Conservation (phyloP, 2,113 vertebrate genomes). For the Ciconia maguari region DNA sequence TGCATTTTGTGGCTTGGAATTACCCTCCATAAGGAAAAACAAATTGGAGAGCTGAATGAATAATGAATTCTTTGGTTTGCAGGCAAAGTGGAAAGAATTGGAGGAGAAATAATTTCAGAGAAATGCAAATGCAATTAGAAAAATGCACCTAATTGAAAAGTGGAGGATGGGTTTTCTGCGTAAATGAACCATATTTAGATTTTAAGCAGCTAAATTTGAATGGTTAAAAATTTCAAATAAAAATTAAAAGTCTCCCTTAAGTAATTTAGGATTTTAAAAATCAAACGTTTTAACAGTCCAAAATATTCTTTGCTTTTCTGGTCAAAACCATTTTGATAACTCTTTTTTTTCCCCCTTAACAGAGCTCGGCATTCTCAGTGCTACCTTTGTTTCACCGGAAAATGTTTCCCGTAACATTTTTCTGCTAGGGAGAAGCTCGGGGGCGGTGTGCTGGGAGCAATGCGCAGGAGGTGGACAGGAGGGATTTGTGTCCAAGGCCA, state of each 20-base stretch:
- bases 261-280: background rate
- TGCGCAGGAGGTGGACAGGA: background rate
- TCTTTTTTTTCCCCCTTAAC: background rate
- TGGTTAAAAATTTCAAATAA: background rate
- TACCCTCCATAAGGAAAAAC: conserved; percentile 8
- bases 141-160: background rate
- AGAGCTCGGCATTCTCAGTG: background rate
- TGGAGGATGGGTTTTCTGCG: background rate
- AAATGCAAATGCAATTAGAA: conserved; percentile 8
- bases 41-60: background rate
- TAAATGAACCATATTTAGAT: background rate
- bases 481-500: conserved; percentile 50
- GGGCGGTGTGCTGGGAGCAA: background rate
- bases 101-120: background rate
- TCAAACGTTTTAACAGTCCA: background rate
- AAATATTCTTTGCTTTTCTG: background rate
- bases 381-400: background rate
- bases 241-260: background rate
- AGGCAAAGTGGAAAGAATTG: background rate
- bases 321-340: background rate
- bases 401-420: background rate
- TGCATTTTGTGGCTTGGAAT: background rate
- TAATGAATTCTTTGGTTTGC: conserved; percentile 19
- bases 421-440: background rate
- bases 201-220: background rate